A percentile compares a stretch with the other conserved stretches of the same genome.
Evolutionary conservation across 2,797 vertebrate species (phyloP).

Genomic region (Galago senegalensis): DNA sequence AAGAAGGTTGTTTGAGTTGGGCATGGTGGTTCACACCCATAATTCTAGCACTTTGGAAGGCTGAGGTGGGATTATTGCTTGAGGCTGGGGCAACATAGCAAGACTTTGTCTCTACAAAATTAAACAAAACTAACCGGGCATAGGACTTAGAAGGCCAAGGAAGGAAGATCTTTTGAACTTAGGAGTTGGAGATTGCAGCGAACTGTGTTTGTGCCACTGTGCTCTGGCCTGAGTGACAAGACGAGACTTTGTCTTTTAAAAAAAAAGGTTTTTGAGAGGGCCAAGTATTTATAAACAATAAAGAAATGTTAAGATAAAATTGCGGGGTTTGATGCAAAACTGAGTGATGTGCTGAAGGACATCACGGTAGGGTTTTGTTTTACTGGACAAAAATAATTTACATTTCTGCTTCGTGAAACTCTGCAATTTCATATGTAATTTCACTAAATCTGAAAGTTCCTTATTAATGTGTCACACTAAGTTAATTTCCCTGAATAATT

Average conservation of each 20-base stretch:
- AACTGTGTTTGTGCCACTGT: not conserved
- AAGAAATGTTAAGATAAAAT: not conserved
- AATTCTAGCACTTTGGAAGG: not conserved
- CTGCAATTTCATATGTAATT: not conserved
- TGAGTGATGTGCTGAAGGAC: not conserved
- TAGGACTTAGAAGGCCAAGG: not conserved
- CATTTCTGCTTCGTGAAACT: not conserved
- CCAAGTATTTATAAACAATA: not conserved
- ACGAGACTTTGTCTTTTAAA: not conserved
- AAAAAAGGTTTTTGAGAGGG: not conserved
- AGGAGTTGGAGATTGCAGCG: not conserved
- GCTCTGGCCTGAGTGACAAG: not conserved
- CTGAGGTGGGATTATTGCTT: not conserved
- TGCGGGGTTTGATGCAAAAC: slow-evolving; percentile 1
- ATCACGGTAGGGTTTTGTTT: not conserved
- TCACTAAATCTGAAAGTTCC: not conserved
- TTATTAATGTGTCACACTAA: not conserved
- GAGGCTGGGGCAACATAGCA: not conserved
- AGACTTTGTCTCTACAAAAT: not conserved
- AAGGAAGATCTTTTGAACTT: not conserved
- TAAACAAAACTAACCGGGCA: not conserved
- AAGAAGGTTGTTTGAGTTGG: not conserved
- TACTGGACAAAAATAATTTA: slow-evolving; percentile 36
- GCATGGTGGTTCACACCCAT: not conserved
- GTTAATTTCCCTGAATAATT: not conserved